Conservation (phyloP, 1,140 invertebrate species). For the Drosophila micromelanica region DNA sequence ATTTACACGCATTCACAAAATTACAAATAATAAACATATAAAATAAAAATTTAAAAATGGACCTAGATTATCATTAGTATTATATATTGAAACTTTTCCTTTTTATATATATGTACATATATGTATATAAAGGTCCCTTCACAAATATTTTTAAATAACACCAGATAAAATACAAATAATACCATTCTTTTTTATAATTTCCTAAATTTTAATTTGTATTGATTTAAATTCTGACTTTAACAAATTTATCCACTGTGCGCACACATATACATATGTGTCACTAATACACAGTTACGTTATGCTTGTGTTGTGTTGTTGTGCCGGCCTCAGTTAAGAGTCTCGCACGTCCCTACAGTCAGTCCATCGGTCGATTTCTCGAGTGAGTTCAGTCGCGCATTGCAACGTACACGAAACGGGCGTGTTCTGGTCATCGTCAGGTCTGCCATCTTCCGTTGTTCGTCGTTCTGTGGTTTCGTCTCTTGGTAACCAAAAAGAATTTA, state of each 20-base stretch:
- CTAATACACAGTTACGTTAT: conserved; percentile 4
- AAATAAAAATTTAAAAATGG: no score
- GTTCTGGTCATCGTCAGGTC: conserved; percentile 25
- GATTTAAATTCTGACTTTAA: background rate
- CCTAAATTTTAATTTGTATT: background rate
- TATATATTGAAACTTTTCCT: no score
- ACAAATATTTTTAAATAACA: no score
- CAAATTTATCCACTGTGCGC: conserved; percentile 23
- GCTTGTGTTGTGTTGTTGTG: conserved; percentile 11
- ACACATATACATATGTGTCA: conserved; percentile 7
- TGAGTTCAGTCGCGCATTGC: conserved; percentile 48
- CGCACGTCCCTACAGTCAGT: conserved; percentile 26
- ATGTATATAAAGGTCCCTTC: no score
- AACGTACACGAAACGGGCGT: conserved; percentile 41
- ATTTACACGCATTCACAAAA: no score
- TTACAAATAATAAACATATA: no score
- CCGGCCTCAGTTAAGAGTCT: conserved; percentile 27
- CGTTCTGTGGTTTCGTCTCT: conserved; percentile 20
- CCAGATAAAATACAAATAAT: no score
- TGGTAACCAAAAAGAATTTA: conserved; percentile 27
- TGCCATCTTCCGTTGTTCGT: conserved; percentile 9
- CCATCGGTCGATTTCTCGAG: conserved; percentile 39
- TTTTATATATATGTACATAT: no score
- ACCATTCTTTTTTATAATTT: no score
- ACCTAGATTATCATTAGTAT: no score